Conservation (phyloP, 1,140 invertebrate genomes). For the Dolichoris vasculosae region DNA sequence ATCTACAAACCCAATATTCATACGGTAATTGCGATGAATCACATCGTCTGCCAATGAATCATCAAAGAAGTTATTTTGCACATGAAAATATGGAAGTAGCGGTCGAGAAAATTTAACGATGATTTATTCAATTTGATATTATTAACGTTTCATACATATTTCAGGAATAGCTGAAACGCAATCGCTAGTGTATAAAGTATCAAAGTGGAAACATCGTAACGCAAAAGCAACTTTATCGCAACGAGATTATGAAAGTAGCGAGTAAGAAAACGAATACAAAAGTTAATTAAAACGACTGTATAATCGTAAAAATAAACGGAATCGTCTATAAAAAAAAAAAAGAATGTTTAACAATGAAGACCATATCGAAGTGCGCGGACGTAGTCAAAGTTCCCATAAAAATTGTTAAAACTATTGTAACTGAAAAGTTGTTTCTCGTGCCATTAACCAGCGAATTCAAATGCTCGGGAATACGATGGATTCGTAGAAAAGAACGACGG, state of each 20-base stretch:
- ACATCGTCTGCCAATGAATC: background rate
- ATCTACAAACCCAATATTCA: background rate
- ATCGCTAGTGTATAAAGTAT: background rate
- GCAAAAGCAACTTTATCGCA: background rate
- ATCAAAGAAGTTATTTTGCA: background rate
- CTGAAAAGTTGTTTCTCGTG: background rate
- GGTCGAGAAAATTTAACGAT: background rate
- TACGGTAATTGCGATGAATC: conserved; percentile 29
- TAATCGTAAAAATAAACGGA: background rate
- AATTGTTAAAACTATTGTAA: background rate
- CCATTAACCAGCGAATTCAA: background rate
- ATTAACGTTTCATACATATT: background rate
- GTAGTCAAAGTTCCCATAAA: background rate
- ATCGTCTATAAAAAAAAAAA: background rate
- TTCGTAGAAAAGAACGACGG: background rate
- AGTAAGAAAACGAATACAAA: background rate
- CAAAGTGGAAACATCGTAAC: background rate
- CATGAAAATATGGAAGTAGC: background rate
- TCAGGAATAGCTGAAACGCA: background rate
- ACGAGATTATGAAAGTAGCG: background rate
- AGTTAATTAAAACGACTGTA: background rate
- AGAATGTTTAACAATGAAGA: background rate
- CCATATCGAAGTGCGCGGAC: background rate
- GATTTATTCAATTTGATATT: background rate
- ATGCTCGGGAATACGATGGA: background rate